phyloP scores from a whole-genome alignment of 2,888 invertebrate species.

The Diachrysia chrysitis region DNA sequence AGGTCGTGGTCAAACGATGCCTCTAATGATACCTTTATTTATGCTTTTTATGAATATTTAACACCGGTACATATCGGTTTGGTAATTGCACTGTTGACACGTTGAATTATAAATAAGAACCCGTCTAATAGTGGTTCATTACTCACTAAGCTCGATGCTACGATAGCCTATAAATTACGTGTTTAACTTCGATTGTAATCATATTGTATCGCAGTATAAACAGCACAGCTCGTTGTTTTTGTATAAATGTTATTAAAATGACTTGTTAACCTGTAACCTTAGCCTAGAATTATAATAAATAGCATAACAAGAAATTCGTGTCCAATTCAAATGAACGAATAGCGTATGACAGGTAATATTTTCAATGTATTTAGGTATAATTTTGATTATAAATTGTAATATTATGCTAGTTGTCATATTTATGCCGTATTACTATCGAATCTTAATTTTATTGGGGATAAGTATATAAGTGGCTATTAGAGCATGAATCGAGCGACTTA shows the following conservation, averaged over 20 bases:
- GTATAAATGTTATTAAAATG: slow-evolving; percentile 31
- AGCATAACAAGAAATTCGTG: slow-evolving; percentile 30
- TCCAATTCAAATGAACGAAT: slow-evolving; percentile 30
- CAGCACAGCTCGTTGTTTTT: slow-evolving; percentile 31
- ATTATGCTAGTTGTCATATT: slow-evolving; percentile 13
- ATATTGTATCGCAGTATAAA: slow-evolving; percentile 26
- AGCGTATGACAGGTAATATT: slow-evolving; percentile 22
- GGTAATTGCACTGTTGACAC: slow-evolving; percentile 63
- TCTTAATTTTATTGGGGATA: not conserved
- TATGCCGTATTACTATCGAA: slow-evolving; percentile 1
- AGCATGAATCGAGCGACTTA: not conserved
- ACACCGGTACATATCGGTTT: slow-evolving; percentile 44
- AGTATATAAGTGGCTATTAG: not conserved
- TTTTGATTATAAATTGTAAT: slow-evolving; percentile 18
- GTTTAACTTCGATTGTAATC: slow-evolving; percentile 43
- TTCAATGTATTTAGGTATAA: slow-evolving; percentile 29
- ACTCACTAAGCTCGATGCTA: slow-evolving; percentile 54
- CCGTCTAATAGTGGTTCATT: slow-evolving; percentile 60
- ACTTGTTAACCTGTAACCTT: slow-evolving; percentile 41
- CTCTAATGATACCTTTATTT: slow-evolving; percentile 50
- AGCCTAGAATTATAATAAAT: slow-evolving; percentile 12
- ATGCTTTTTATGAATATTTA: slow-evolving; percentile 60
- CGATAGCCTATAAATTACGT: slow-evolving; percentile 62
- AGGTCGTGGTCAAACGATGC: slow-evolving; percentile 42
- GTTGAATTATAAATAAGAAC: slow-evolving; percentile 67